Base-by-base conservation (phyloP, 2,797 vertebrate genomes). In the Tokudaia tokunoshimensis region DNA sequence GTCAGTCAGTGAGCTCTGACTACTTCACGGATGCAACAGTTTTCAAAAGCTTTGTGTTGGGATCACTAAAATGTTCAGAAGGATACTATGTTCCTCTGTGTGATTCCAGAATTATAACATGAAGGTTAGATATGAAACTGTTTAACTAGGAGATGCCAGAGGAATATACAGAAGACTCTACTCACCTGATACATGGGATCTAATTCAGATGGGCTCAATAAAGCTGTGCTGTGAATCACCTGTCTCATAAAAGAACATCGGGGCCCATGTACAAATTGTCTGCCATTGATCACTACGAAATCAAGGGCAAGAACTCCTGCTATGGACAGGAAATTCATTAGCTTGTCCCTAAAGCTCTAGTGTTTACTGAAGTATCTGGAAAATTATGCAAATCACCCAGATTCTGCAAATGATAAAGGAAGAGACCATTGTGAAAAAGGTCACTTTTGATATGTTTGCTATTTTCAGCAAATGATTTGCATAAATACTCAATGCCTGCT, bases 41-140 rank as follows among this genome's bases (percentile, higher is more conserved):
- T 94, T 72, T 88, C 80, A 34, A 89, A 86, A 84, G 24, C 8
- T 65, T 29, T 90, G 3, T 26, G 15, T 89, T 93, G 47, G 61
- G 22, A 13, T 79, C 20, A 41, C 92, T 82, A 20, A 31, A 19
- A 0, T 92, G 91, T 94, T 34, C 19, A 76, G 79, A 86, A 63
- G 44, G 61, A 96, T 93, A 34, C 26, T 67, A 87, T 31, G 29
- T 86, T 96, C 41, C 88, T 61, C 4, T 82, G 7, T 47, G 22
- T 57, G 44, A 93, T 86, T 81, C 59, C 26, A 12, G 82, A 93
- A 70, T 7, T 59, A 44, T 80, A 76, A 93, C 80, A 67, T 34
- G 78, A 78, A 94, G 65, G 5, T 63, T 44, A 85, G 15, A 4
- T 65, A 15, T 81, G 59, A 93, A 76, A 44, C 44, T 87, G 57